Conservation (phyloP, 1,140 invertebrate genomes). For the Listronotus bonariensis region DNA sequence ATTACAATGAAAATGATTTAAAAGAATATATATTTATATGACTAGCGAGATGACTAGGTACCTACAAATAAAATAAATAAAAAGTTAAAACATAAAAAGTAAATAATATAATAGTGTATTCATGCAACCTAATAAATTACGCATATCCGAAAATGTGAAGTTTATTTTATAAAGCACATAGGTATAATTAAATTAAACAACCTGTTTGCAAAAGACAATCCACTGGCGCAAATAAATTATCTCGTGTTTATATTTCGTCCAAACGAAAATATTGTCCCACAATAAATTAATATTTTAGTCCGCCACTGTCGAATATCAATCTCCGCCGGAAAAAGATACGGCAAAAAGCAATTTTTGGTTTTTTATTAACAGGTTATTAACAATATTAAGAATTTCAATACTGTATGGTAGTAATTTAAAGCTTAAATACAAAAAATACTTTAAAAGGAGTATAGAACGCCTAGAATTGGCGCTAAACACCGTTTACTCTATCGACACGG, state of each 20-base stretch:
- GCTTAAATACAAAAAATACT: conserved; percentile 9
- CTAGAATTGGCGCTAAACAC: conserved; percentile 6
- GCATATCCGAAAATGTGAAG: too few species aligned
- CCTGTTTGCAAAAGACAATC: conserved; percentile 5
- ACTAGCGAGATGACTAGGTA: too few species aligned
- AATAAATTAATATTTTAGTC: conserved; percentile 14
- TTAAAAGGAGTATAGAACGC: neutral
- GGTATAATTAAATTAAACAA: too few species aligned
- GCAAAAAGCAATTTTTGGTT: conserved; percentile 4
- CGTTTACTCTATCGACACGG: conserved; percentile 14
- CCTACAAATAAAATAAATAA: too few species aligned
- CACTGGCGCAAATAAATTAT: conserved; percentile 3
- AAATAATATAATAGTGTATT: too few species aligned
- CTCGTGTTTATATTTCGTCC: conserved; percentile 9
- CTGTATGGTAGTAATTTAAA: neutral
- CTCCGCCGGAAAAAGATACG: conserved; percentile 18
- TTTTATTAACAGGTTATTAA: neutral
- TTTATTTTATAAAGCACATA: too few species aligned
- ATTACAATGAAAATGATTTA: too few species aligned
- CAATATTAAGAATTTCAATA: neutral
- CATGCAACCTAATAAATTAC: too few species aligned
- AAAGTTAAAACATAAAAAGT: too few species aligned
- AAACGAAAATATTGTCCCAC: neutral
- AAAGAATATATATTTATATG: too few species aligned
- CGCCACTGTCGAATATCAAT: conserved; percentile 18